phyloP scores from a whole-genome alignment of 2,888 invertebrate genomes.

The Andrena minutula region DNA sequence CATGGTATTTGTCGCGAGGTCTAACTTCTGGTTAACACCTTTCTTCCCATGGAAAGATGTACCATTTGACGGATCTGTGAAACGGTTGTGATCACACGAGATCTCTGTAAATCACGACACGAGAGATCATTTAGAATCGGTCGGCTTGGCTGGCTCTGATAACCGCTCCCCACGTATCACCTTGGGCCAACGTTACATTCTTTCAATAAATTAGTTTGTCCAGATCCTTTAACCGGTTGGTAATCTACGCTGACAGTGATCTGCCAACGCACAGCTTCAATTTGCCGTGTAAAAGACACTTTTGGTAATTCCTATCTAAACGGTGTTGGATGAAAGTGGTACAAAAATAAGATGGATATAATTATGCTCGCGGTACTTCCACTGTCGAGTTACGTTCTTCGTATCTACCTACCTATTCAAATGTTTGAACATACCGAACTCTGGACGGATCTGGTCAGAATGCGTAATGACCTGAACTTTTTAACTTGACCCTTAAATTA shows the following conservation, averaged over 20 bases:
- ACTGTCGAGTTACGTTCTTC: neutral
- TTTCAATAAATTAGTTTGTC: slow-evolving; percentile 65
- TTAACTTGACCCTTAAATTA: neutral
- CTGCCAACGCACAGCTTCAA: neutral
- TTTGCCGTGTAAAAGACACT: neutral
- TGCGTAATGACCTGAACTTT: neutral
- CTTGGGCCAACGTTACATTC: slow-evolving; percentile 55
- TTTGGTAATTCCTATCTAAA: neutral
- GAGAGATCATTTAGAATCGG: slow-evolving; percentile 67
- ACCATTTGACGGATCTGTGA: slow-evolving; percentile 59
- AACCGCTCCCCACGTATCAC: slow-evolving; percentile 65
- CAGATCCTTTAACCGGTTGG: slow-evolving; percentile 25
- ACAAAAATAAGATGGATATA: neutral
- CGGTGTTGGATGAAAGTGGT: neutral
- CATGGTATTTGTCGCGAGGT: neutral
- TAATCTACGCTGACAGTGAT: slow-evolving; percentile 9
- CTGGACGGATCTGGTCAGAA: neutral
- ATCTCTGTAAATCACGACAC: slow-evolving; percentile 74
- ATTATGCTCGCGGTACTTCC: too few species aligned
- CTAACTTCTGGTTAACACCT: neutral
- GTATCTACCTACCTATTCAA: neutral
- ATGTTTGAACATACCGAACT: neutral
- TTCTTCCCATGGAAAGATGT: slow-evolving; percentile 9
- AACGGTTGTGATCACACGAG: slow-evolving; percentile 49
- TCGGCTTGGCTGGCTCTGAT: slow-evolving; percentile 63